Evolutionary conservation across 2,888 invertebrate genomes (phyloP).

Genomic region (Scrobipalpa atriplicella): DNA sequence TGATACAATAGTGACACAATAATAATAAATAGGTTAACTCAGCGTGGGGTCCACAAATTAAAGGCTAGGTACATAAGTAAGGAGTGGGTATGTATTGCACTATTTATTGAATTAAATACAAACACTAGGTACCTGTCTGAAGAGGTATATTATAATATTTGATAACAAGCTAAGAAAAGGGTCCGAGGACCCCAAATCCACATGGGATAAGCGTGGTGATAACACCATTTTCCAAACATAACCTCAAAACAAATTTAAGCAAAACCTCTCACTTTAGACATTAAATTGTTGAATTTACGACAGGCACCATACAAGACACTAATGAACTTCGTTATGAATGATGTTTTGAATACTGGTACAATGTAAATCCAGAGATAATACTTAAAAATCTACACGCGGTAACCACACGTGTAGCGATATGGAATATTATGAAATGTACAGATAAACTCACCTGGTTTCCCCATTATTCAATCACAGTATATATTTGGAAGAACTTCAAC

Average conservation of each 20-base stretch:
- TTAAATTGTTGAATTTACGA: neutral
- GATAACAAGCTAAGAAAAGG: too few species aligned
- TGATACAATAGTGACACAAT: too few species aligned
- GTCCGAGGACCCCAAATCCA: neutral
- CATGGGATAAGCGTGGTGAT: neutral
- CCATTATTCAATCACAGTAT: conserved; percentile 53
- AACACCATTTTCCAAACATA: conserved; percentile 29
- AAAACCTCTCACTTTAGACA: neutral
- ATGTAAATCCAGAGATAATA: conserved; percentile 28
- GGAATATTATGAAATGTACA: conserved; percentile 12
- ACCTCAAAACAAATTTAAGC: conserved; percentile 34
- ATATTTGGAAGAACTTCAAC: conserved; percentile 28
- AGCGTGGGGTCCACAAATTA: too few species aligned
- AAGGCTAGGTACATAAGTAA: too few species aligned
- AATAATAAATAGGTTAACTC: too few species aligned
- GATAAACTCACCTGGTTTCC: conserved; percentile 69
- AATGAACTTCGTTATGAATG: neutral
- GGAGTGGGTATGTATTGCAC: too few species aligned
- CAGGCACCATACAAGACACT: conserved; percentile 3
- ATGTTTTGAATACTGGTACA: neutral
- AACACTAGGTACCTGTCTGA: too few species aligned
- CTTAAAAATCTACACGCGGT: conserved; percentile 47
- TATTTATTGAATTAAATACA: too few species aligned
- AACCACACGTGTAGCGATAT: conserved; percentile 34
- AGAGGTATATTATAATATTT: too few species aligned